Evolutionary conservation across 2,113 vertebrate species (phyloP), one percentile per base, ranked within the genome.

Genomic region (Seriola rivoliana): DNA sequence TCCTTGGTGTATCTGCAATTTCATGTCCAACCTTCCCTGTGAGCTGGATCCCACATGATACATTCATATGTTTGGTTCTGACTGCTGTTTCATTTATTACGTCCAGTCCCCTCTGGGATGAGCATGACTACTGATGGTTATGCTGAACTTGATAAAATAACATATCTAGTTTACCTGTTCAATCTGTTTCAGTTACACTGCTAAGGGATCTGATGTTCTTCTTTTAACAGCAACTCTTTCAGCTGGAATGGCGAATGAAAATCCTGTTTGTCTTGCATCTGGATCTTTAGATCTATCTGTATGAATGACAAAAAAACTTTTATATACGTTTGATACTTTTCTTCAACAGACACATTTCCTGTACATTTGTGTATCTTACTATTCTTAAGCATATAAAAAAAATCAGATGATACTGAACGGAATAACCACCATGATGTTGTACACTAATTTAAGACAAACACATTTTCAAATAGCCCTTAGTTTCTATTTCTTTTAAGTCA

Each of bases 401-500:
- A 46, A 66, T 66, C 3, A 23, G 8, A 67, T 46, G 0, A 65
- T 12, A 65, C 11, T 44, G 5, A n/a, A 32, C 1, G 29, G 3
- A 38, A 13, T 32, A 19, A 9, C 54, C 9, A 12, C 21, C 11
- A 25, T 25, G 21, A 10, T 23, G n/a, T 21, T 32, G 9, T 52
- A 13, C 9, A 16, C 38, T 3, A 46, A 19, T 40, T 5, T 32
- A 54, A 38, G 14, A 29, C 5, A 57, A 76, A 25, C 21, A 9
- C 8, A 12, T 19, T 64, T 64, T 60, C 8, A 7, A 64, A 50
- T 63, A 58, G 44, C 21, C 3, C 4, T 60, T 3, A 19, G 25
- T 80, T 73, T 84, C 55, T 48, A n/a, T 75, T 77, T 80, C 36
- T 23, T 52, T 58, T 58, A 13, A 57, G 23, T 32, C 42, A 57